Evolutionary conservation across 2,888 invertebrate species (phyloP), one percentile per base, ranked within the genome.

Genomic region (Euplexia lucipara): DNA sequence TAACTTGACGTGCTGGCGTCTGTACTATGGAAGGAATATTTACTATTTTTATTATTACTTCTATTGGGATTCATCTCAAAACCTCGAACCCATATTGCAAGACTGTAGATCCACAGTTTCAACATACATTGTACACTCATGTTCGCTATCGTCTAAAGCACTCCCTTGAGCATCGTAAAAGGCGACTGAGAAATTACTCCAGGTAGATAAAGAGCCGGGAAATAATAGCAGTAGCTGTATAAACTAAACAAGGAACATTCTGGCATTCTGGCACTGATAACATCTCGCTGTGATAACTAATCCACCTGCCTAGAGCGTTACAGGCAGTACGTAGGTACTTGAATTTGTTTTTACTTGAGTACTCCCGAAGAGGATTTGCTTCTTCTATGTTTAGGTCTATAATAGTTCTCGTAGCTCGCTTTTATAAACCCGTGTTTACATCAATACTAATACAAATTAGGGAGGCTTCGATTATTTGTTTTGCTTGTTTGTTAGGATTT

Each of bases 81-180:
- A 0, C 12, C 4, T 7, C 1, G 47, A 39, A 12, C 16, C 1
- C 35, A 12, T 18, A 34, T 1, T 20, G 4, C 26, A 16, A 32
- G 4, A 20, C 20, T 30, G 6, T n/a, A 58, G 7, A 39, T 16
- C 9, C 20, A 26, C 32, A 14, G 3, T 20, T 52, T 26, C 37
- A 63, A 65, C 9, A 41, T 34, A 34, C 14, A 9, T 26, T 9
- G 10, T n/a, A 8, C 20, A 5, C 18, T 3, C 18, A 64, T n/a
- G 8, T 30, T 35, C 41, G 42, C 20, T 22, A 30, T 64, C 26
- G 30, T 35, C 7, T 5, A 18, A 56, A 64, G 14, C 20, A 9
- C 42, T 64, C 67, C 34, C 64, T 20, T 6, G 42, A 9, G 64
- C 6, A 30, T 30, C 42, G 41, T 64, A 67, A 64, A 67, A 67